phyloP scores from a whole-genome alignment of 2,797 vertebrate species.

The Coendou prehensilis region DNA sequence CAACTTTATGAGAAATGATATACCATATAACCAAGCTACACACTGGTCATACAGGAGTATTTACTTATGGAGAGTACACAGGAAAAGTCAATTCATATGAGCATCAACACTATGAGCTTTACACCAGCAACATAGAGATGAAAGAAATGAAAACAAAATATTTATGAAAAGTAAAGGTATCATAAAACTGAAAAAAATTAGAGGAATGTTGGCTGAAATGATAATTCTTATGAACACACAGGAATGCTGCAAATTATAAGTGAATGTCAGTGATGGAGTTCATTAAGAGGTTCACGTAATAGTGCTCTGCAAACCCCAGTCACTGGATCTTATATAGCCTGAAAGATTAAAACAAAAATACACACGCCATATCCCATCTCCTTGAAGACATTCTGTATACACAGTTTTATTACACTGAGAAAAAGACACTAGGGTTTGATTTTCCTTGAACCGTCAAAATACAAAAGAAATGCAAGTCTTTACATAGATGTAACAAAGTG shows the following conservation, averaged over 20 bases:
- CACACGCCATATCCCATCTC: slow-evolving; percentile 74
- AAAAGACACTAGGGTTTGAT: slow-evolving; percentile 83
- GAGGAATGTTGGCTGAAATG: slow-evolving; percentile 85
- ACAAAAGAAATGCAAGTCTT: slow-evolving; percentile 89
- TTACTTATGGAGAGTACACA: slow-evolving; percentile 71
- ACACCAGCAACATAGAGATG: slow-evolving; percentile 80
- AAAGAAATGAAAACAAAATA: slow-evolving; percentile 86
- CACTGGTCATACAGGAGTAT: slow-evolving; percentile 64
- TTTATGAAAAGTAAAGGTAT: slow-evolving; percentile 87
- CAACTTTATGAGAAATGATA: slow-evolving; percentile 74
- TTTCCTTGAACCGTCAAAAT: slow-evolving; percentile 88
- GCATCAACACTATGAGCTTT: slow-evolving; percentile 78
- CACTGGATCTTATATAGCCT: slow-evolving; percentile 80
- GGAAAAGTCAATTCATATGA: slow-evolving; percentile 70
- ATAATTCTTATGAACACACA: slow-evolving; percentile 88
- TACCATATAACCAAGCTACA: slow-evolving; percentile 52
- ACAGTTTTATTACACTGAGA: slow-evolving; percentile 85
- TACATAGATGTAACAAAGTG: slow-evolving; percentile 88
- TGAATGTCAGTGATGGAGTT: slow-evolving; percentile 87
- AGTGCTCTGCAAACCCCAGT: slow-evolving; percentile 77
- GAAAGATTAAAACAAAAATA: slow-evolving; percentile 85
- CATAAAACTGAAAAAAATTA: slow-evolving; percentile 87
- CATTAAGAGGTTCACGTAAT: slow-evolving; percentile 87
- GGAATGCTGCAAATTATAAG: slow-evolving; percentile 88
- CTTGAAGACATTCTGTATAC: slow-evolving; percentile 84